Conservation (phyloP, 1,140 invertebrate species). For the Amyelois transitella region DNA sequence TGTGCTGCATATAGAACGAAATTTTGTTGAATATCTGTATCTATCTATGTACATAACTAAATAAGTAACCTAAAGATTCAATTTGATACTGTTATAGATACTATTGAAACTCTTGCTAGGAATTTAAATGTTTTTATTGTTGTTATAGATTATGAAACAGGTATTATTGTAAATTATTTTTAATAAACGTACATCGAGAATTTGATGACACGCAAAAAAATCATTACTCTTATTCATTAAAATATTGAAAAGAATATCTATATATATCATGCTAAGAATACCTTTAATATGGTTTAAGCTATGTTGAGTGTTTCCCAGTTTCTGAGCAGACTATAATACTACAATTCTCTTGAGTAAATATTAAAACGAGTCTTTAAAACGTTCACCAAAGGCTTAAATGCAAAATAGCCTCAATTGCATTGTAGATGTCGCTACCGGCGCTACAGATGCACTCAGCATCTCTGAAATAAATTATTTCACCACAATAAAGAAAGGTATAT, state of each 20-base stretch:
- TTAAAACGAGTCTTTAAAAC: constrained; percentile 17
- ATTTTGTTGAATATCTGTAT: too few species aligned
- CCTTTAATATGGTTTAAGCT: too few species aligned
- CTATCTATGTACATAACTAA: too few species aligned
- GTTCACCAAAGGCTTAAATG: constrained; percentile 14
- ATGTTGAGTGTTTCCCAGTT: not conserved
- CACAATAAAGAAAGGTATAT: not conserved
- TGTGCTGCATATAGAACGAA: too few species aligned
- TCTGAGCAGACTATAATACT: constrained; percentile 3
- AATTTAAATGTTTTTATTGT: not conserved
- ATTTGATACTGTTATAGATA: too few species aligned
- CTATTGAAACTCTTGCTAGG: not conserved
- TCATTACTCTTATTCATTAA: not conserved
- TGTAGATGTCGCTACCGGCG: constrained; percentile 13
- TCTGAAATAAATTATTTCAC: not conserved
- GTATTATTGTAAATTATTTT: not conserved
- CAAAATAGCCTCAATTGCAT: constrained; percentile 21
- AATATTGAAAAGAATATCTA: too few species aligned
- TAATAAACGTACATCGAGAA: not conserved
- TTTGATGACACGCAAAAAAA: not conserved
- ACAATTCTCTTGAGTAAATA: constrained; percentile 13
- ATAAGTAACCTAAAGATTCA: too few species aligned
- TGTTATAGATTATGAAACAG: not conserved
- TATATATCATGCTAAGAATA: too few species aligned
- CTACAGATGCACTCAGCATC: not conserved